These are phyloP conservation scores for Campoletis raptor DNA, from an alignment of 2,888 invertebrate genomes.

Conservation along the genomic window DNA sequence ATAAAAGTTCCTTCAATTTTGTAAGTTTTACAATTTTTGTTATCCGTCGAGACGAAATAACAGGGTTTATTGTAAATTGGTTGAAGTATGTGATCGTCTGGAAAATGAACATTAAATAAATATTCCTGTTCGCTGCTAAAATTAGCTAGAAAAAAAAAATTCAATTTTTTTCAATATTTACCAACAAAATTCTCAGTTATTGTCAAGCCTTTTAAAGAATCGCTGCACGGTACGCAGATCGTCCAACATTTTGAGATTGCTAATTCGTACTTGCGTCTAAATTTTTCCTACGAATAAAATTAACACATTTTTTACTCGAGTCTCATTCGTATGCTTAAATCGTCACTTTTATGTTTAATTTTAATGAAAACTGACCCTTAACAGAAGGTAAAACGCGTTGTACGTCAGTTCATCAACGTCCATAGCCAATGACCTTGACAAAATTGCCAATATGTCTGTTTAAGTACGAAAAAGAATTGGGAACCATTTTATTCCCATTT, in stretches of 20 bases:
- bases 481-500: neutral
- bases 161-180: constrained; percentile 58
- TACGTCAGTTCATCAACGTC: constrained; percentile 71
- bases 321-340: neutral
- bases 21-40: constrained; percentile 62
- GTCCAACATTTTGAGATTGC: constrained; percentile 77
- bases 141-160: neutral
- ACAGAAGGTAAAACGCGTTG: constrained; percentile 71
- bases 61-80: constrained; percentile 65
- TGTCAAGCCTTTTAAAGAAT: constrained; percentile 72
- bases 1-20: constrained; percentile 69
- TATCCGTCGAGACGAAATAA: constrained; percentile 68
- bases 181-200: constrained; percentile 76
- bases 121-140: neutral
- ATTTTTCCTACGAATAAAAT: constrained; percentile 72
- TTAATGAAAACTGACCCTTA: constrained; percentile 69
- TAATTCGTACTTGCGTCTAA: constrained; percentile 74
- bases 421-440: constrained; percentile 50
- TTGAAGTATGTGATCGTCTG: constrained; percentile 76
- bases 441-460: constrained; percentile 6
- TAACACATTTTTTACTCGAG: neutral
- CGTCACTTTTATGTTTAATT: neutral
- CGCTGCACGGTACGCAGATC: constrained; percentile 76
- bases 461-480: neutral
- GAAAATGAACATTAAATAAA: constrained; percentile 56